Evolutionary conservation across 2,797 vertebrate genomes (phyloP).

Genomic region (Hoplostethus mediterraneus): DNA sequence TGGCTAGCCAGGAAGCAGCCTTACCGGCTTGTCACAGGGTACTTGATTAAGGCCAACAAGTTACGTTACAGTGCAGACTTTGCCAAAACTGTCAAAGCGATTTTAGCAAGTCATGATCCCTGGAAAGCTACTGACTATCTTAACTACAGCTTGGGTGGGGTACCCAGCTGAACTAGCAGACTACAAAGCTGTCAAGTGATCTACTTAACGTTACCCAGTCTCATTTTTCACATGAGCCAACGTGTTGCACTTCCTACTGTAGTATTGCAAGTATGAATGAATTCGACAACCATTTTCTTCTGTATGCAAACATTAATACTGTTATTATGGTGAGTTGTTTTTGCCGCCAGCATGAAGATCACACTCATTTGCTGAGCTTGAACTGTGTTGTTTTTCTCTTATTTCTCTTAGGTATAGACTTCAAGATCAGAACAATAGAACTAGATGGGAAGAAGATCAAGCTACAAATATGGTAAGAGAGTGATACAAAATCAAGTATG

Average conservation of each 20-base stretch:
- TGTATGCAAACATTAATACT: background rate
- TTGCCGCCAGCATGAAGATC: background rate
- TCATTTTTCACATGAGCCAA: constrained; percentile 39
- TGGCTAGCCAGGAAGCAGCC: constrained; percentile 70
- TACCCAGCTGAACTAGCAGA: constrained; percentile 29
- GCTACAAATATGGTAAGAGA: constrained; percentile 96
- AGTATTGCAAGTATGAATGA: background rate
- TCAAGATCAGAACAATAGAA: constrained; percentile 99
- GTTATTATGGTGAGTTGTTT: background rate
- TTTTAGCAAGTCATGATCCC: background rate
- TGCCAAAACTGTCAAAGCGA: background rate
- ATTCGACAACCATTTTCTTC: too few relatives aligned
- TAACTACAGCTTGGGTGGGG: background rate
- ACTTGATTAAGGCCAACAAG: background rate
- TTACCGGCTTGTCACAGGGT: constrained; percentile 36
- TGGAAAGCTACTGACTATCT: background rate
- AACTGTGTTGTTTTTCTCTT: constrained; percentile 4
- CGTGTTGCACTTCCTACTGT: constrained; percentile 47
- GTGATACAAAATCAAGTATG: background rate
- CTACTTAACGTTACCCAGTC: constrained; percentile 16
- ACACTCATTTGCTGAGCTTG: background rate
- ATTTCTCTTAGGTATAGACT: constrained; percentile 91
- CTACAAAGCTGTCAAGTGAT: constrained; percentile 50
- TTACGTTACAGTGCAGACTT: background rate
- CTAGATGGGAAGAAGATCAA: constrained; percentile 99